These are phyloP conservation scores for Arion vulgaris DNA, from an alignment of 1,140 invertebrate genomes.

Conservation along the genomic window DNA sequence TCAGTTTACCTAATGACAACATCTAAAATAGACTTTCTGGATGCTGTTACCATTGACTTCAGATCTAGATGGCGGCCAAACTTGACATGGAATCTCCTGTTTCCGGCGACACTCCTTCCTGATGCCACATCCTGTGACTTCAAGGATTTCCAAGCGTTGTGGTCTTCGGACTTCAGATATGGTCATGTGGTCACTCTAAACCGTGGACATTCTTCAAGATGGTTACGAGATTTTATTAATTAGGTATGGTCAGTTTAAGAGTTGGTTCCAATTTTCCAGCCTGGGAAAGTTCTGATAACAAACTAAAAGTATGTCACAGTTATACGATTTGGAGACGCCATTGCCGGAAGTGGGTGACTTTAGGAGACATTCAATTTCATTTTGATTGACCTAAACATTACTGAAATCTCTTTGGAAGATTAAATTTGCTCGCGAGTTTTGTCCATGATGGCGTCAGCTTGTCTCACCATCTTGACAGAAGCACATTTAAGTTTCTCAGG, in stretches of 20 bases:
- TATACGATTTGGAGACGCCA: neutral
- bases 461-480: neutral
- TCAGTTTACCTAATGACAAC: no score
- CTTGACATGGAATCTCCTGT: neutral
- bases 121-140: neutral
- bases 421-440: conserved; percentile 4
- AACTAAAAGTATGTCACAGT: neutral
- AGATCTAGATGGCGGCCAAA: neutral
- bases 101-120: neutral
- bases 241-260: neutral
- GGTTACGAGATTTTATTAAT: neutral
- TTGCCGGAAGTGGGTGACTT: neutral
- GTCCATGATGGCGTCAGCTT: neutral
- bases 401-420: neutral
- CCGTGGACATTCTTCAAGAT: neutral
- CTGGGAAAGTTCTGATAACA: no score
- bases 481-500: neutral
- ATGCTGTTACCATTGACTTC: neutral
- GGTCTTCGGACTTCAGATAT: neutral
- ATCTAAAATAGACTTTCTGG: neutral
- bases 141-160: neutral
- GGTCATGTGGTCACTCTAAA: neutral
- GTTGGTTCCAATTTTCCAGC: neutral
- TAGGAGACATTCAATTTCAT: conserved; percentile 1
- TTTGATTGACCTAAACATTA: conserved; percentile 15